Base-by-base conservation (phyloP, 2,888 invertebrate species). In the Phortica magna region DNA sequence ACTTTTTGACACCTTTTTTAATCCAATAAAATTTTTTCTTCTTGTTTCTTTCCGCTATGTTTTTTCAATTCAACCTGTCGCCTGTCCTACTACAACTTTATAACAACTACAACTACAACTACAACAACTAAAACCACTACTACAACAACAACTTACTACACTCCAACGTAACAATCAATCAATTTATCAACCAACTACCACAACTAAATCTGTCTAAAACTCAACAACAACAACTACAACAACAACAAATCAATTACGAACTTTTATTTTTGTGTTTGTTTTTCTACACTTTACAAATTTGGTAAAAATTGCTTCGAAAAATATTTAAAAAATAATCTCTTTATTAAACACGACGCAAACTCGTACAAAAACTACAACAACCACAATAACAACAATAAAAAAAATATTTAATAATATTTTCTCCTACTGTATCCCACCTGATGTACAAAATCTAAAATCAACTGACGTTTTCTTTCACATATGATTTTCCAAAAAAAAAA, bases 51-150 rank as follows among this genome's bases (percentile, higher is more conserved):
- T 78, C 53, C 70, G 42, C 68, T 68, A 68, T 71, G 53, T 53
- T 71, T 67, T 67, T 71, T 39, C 64, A 78, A 81, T 84, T 78
- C 75, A 74, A 78, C 76, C 78, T 77, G 79, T 79, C 77, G 79
- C 80, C 68, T 43, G 53, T 85, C 82, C 74, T 74, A 79, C 78
- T 71, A 74, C 77, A 74, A 55, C 77, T 77, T 31, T 76, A 59
- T 55, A 41, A 17, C 59, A 68, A 73, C 70, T 59, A 76, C 31
- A 39, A 76, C 31, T 19, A 76, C 59, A 73, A 76, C 48, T n/a
- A 73, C 7, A 14, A 76, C 79, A 76, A 81, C 75, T 42, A 74
- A 53, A 75, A 81, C 78, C 68, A 81, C 74, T 75, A 83, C 78
- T 76, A 80, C 71, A 75, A 83, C 74, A 59, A 73, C 67, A 73